phyloP scores from a whole-genome alignment of 2,797 vertebrate genomes.

The Hemibagrus guttatus region DNA sequence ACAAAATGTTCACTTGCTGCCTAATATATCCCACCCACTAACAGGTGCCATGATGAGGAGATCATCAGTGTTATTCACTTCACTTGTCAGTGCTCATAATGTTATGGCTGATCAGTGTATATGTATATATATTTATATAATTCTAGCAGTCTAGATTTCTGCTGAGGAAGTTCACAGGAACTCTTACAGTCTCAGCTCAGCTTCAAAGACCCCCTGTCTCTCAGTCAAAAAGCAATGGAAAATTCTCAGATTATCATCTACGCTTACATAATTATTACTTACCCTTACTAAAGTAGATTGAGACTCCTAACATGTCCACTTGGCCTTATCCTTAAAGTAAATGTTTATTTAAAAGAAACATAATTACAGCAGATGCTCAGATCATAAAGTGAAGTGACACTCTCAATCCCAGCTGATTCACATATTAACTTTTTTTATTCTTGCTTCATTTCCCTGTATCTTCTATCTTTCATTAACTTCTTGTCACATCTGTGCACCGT shows the following conservation, averaged over 20 bases:
- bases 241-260: neutral
- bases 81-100: too few relatives aligned
- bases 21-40: too few relatives aligned
- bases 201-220: neutral
- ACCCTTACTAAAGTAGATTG: neutral
- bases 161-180: neutral
- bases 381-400: constrained; percentile 18
- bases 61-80: too few relatives aligned
- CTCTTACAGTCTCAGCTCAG: neutral
- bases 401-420: neutral
- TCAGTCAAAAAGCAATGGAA: neutral
- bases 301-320: neutral
- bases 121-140: too few relatives aligned
- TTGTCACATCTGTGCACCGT: neutral
- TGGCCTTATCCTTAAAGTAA: constrained; percentile 1
- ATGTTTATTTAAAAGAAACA: constrained; percentile 1
- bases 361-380: constrained; percentile 5
- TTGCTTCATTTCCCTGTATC: neutral
- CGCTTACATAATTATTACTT: neutral
- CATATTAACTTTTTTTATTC: neutral
- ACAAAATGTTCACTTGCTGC: too few relatives aligned
- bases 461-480: neutral
- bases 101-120: too few relatives aligned
- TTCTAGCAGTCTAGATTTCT: neutral
- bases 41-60: too few relatives aligned